Percentiles rank a stretch among this genome's conserved stretches.
Conservation (phyloP, 2,797 vertebrate species). For the Staurois parvus region DNA sequence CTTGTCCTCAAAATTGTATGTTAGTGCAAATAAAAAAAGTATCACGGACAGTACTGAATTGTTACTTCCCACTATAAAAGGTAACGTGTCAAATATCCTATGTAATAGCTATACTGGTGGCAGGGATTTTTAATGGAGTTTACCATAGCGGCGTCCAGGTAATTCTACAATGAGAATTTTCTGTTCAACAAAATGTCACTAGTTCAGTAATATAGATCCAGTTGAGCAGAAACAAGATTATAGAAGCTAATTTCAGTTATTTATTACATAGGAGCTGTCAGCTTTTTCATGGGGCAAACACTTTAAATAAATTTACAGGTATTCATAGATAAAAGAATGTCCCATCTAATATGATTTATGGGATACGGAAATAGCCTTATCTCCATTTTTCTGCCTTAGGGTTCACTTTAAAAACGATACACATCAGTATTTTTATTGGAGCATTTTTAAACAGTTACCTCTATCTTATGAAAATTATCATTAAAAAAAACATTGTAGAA, state of each 20-base stretch:
- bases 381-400: neutral
- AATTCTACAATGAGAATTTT: neutral
- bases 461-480: neutral
- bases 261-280: neutral
- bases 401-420: neutral
- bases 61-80: neutral
- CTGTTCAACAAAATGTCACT: neutral
- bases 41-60: no score
- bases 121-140: neutral
- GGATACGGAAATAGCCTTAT: neutral
- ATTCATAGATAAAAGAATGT: neutral
- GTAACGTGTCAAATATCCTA: neutral
- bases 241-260: conserved; percentile 1
- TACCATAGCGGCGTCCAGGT: neutral
- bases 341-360: neutral
- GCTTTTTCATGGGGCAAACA: neutral
- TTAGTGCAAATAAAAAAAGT: no score
- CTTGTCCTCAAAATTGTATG: no score
- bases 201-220: neutral
- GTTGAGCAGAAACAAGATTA: conserved; percentile 1
- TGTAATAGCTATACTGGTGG: neutral
- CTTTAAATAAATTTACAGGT: neutral
- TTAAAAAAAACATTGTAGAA: neutral
- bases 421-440: neutral
- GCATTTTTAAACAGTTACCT: neutral